Evolutionary conservation across 2,888 invertebrate species (phyloP), one percentile per base, ranked within the genome.

Genomic region (Drosophila phalerata): DNA sequence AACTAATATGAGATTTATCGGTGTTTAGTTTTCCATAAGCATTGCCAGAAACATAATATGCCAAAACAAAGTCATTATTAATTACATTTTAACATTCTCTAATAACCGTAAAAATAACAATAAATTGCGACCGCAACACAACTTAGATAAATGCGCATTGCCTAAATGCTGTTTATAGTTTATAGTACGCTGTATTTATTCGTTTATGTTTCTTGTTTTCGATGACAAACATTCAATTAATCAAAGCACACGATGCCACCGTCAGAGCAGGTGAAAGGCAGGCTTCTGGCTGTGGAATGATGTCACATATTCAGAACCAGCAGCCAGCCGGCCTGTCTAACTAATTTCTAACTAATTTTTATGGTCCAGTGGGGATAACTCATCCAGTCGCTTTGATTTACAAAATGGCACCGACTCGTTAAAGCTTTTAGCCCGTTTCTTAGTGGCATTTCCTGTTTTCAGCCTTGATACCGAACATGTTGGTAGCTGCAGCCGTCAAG

Each of bases 201-300:
- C 55, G 43, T 60, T 53, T 63, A 56, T 63, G 63, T 56, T 63
- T 73, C 66, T 65, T 69, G 69, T 74, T 49, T 65, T 42, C 67
- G 77, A 63, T 88, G 88, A 84, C 88, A 84, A 80, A 72, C 55
- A 69, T 80, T 66, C 73, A 80, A 88, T 88, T 73, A 88, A 84
- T 88, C 85, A 83, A 69, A 63, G 56, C 69, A 53, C 19, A 22
- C 43, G 40, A 47, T 43, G 53, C 49, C 58, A 49, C 32, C 43
- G 28, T 49, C 51, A 19, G 25, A 53, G 37, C 66, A 76, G 55
- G 83, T 83, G 88, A 87, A 83, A 83, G 88, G 58, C 65, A 58
- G 51, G 28, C 53, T 40, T 28, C 57, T 47, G 37, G 5, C 25
- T 42, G 19, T 22, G n/a, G 34, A 56, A 76, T 77, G 77, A 77